Conservation (phyloP, 1,140 invertebrate species). For the Heliothis virescens region DNA sequence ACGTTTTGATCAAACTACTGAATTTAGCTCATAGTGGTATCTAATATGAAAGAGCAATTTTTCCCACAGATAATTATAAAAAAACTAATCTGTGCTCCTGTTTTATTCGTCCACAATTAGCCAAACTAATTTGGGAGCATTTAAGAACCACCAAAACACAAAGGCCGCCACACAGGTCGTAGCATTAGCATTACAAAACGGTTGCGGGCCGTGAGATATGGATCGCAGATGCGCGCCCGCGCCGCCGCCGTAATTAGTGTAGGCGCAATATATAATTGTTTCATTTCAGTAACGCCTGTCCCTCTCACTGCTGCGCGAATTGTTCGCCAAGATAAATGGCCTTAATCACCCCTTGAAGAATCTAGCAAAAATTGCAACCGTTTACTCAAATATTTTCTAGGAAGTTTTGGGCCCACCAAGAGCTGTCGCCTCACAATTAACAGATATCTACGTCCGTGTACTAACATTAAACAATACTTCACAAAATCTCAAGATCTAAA, state of each 20-base stretch:
- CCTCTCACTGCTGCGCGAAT: slow-evolving; percentile 11
- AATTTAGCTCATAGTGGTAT: background rate
- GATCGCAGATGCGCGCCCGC: slow-evolving; percentile 68
- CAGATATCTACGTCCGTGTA: slow-evolving; percentile 37
- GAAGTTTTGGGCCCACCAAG: background rate
- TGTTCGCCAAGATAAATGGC: slow-evolving; percentile 30
- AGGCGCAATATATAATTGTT: slow-evolving; percentile 73
- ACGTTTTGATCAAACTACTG: background rate
- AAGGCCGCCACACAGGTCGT: slow-evolving; percentile 53
- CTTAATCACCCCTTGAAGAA: background rate
- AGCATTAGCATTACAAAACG: slow-evolving; percentile 71
- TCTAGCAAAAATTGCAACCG: slow-evolving; percentile 25
- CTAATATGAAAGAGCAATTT: background rate
- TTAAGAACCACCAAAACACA: slow-evolving; percentile 59
- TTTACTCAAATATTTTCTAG: background rate
- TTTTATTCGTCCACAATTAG: slow-evolving; percentile 39
- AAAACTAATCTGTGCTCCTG: slow-evolving; percentile 11
- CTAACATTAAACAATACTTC: slow-evolving; percentile 69
- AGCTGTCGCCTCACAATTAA: slow-evolving; percentile 40
- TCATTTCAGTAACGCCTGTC: slow-evolving; percentile 61
- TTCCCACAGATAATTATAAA: background rate
- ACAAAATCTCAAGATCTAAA: slow-evolving; percentile 76
- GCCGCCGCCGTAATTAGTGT: slow-evolving; percentile 63
- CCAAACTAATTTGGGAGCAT: slow-evolving; percentile 42
- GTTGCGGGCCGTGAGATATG: slow-evolving; percentile 69